A percentile compares a stretch with the other conserved stretches of the same genome.
Conservation (phyloP, 2,888 invertebrate genomes). For the Eupelmus urozonus region DNA sequence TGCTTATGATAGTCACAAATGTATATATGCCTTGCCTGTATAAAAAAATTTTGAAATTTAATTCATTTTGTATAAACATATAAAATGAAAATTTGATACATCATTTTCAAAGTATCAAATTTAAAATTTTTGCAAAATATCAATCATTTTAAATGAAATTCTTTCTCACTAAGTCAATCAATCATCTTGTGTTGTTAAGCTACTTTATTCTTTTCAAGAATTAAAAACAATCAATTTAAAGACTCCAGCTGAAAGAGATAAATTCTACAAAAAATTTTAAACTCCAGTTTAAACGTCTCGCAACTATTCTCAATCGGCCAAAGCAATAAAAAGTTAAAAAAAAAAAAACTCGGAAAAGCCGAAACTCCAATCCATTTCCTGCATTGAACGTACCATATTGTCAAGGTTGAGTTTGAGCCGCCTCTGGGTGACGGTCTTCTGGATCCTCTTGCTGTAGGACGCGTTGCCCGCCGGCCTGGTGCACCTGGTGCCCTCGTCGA, state of each 20-base stretch:
- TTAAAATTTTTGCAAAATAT: neutral
- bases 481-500: conserved; percentile 93
- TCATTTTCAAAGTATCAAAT: neutral
- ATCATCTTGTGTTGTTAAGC: too few species aligned
- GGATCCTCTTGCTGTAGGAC: conserved; percentile 96
- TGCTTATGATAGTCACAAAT: conserved; percentile 98
- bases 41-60: neutral
- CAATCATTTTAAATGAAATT: neutral
- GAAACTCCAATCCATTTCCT: too few species aligned
- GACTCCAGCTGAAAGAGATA: neutral
- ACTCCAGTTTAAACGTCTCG: neutral
- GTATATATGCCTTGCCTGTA: conserved; percentile 94
- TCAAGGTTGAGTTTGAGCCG: conserved; percentile 93
- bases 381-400: conserved; percentile 81
- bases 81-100: conserved; percentile 1
- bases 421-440: conserved; percentile 95
- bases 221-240: too few species aligned
- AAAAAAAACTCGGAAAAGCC: too few species aligned
- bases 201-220: too few species aligned
- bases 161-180: too few species aligned
- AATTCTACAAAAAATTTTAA: neutral
- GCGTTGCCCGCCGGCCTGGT: conserved; percentile 94
- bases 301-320: too few species aligned
- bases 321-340: too few species aligned
- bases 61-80: neutral